These are phyloP conservation scores for Turdus rufiventris DNA, from an alignment of 2,113 vertebrate species.

Conservation along the genomic window DNA sequence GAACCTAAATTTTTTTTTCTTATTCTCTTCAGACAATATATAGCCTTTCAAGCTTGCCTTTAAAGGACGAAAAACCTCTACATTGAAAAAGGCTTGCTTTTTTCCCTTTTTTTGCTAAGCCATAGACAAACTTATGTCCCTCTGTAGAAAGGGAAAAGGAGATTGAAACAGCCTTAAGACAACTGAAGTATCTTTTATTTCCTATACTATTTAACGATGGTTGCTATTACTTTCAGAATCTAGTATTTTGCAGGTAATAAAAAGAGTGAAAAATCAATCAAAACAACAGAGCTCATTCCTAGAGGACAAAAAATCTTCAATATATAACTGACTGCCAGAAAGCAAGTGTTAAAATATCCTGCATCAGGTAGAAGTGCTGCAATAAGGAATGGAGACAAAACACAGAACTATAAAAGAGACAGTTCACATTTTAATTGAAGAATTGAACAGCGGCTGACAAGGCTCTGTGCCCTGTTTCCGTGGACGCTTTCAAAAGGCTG, in stretches of 20 bases:
- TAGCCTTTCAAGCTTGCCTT: conserved; percentile 27
- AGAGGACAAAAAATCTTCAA: conserved; percentile 61
- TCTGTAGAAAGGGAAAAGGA: conserved; percentile 27
- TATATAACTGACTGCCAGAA: conserved; percentile 56
- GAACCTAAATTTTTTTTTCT: conserved; percentile 36
- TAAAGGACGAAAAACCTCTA: conserved; percentile 28
- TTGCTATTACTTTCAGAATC: conserved; percentile 68
- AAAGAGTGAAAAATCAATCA: conserved; percentile 70
- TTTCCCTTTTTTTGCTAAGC: neutral
- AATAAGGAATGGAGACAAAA: conserved; percentile 47
- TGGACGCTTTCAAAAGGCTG: neutral
- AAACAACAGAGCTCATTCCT: conserved; percentile 61
- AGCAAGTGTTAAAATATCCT: conserved; percentile 59
- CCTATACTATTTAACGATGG: conserved; percentile 54
- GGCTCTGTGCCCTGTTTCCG: neutral
- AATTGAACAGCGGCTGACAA: neutral
- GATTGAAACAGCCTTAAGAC: conserved; percentile 60
- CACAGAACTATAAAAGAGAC: conserved; percentile 16
- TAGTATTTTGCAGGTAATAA: conserved; percentile 68
- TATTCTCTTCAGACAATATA: conserved; percentile 25
- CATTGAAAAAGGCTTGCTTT: neutral
- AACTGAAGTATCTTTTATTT: conserved; percentile 59
- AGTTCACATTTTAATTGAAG: conserved; percentile 63
- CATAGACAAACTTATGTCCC: conserved; percentile 19
- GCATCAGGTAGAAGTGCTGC: conserved; percentile 31